Evolutionary conservation across 2,113 vertebrate genomes (phyloP), one percentile per base, ranked within the genome.

Genomic region (Eulemur rufifrons): DNA sequence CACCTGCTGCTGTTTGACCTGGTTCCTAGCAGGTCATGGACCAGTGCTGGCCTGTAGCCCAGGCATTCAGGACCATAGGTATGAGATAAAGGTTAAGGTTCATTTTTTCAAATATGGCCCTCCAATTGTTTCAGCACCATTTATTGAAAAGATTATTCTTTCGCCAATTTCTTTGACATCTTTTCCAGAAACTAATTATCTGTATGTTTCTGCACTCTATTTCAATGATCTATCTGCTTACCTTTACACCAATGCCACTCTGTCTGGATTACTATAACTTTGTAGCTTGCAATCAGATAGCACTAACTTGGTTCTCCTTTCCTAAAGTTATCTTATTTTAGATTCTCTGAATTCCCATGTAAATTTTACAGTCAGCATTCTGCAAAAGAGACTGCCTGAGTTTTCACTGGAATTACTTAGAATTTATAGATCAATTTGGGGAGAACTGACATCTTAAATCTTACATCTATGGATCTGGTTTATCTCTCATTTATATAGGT

Each of bases 311-410:
- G n/a, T 63, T 80, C 64, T 69, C 18, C 63, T 63, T 95, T 71
- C 52, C 71, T 42, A n/a, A 63, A 52, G 42, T 61, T 69, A 63
- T 91, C 50, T 80, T 86, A 61, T 68, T 91, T 86, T 69, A 95
- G 50, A 78, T 27, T 90, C 17, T 85, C 85, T 45, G 6, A 69
- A 90, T 45, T 87, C 50, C 84, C 32, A 74, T 73, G 39, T 13
- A 81, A 81, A 71, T 73, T 91, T 95, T 91, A 64, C 29, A 91
- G 91, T 86, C n/a, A 45, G 23, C n/a, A 73, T 91, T 50, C 32
- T 73, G 39, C 1, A 52, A 52, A 78, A 85, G 59, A 63, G 42
- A 10, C 14, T 81, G 45, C 73, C 80, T 56, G 29, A 12, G 15
- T 80, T 95, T 91, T 95, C 61, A 52, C 27, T 61, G 45, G 13